These are phyloP conservation scores for Microplitis mediator DNA, from an alignment of 1,140 invertebrate species.

Conservation along the genomic window DNA sequence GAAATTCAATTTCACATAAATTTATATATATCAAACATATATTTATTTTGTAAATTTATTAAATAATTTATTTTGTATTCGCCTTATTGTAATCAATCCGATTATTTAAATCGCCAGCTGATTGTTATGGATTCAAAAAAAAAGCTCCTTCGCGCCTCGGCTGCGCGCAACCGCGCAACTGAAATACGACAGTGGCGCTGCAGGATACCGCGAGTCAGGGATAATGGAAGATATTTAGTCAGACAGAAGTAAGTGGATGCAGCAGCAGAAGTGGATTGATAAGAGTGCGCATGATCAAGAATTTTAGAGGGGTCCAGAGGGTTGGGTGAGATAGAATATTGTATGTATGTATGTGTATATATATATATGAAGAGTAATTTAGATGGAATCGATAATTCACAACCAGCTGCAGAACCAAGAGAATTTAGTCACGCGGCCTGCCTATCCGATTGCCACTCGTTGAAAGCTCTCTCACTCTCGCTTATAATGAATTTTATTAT, in stretches of 20 bases:
- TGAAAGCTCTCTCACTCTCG: not conserved
- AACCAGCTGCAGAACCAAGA: constrained; percentile 46
- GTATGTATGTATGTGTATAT: constrained; percentile 46
- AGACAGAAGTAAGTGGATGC: too few relatives aligned
- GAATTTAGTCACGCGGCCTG: constrained; percentile 51
- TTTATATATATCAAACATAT: too few relatives aligned
- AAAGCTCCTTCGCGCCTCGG: too few relatives aligned
- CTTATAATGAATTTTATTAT: not conserved
- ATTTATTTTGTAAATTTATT: too few relatives aligned
- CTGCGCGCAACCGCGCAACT: too few relatives aligned
- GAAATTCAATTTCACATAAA: too few relatives aligned
- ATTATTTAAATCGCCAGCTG: not conserved
- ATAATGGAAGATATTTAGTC: too few relatives aligned
- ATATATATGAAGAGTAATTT: constrained; percentile 35
- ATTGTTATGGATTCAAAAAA: too few relatives aligned
- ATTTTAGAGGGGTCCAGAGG: constrained; percentile 7
- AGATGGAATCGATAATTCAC: constrained; percentile 54
- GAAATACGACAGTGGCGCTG: too few relatives aligned
- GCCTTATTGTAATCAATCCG: not conserved
- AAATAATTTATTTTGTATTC: not conserved
- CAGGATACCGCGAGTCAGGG: too few relatives aligned
- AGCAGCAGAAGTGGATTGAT: too few relatives aligned
- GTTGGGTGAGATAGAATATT: constrained; percentile 28
- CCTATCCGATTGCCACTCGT: constrained; percentile 40
- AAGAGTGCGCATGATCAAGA: too few relatives aligned